Evolutionary conservation across 2,113 vertebrate genomes (phyloP).

Genomic region (Python bivittatus): DNA sequence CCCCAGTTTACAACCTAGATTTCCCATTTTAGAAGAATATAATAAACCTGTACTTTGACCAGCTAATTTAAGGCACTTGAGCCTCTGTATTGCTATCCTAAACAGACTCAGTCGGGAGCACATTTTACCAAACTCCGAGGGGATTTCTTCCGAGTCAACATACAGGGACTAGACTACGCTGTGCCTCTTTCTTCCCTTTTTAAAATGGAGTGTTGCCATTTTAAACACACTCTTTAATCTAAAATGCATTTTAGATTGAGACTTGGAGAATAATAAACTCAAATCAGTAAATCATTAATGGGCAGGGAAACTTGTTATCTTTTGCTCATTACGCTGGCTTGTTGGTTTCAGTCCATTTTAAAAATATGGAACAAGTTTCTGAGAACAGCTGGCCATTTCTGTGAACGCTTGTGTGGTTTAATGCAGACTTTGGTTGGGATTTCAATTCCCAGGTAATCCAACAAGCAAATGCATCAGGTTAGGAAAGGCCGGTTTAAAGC

Average conservation of each 20-base stretch:
- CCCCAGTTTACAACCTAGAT: neutral
- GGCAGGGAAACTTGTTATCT: neutral
- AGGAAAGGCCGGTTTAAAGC: neutral
- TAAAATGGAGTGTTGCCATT: no score
- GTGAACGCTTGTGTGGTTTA: neutral
- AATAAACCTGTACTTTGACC: neutral
- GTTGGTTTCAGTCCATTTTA: fast-evolving
- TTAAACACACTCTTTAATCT: neutral
- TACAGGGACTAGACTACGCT: neutral
- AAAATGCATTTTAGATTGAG: neutral
- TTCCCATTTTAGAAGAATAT: neutral
- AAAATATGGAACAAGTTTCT: neutral
- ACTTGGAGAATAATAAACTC: neutral
- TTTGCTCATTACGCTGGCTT: neutral
- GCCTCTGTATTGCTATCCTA: neutral
- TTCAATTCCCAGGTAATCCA: neutral
- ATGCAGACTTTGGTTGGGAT: fast-evolving
- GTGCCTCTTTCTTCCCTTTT: neutral
- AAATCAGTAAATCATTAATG: neutral
- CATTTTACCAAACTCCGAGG: neutral
- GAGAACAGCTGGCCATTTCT: neutral
- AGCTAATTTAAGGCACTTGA: neutral
- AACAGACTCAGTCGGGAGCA: neutral
- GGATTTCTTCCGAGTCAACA: neutral
- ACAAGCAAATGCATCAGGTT: neutral